Evolutionary conservation across 2,113 vertebrate genomes (phyloP), one percentile per base, ranked within the genome.

Genomic region (Elachura formosa): DNA sequence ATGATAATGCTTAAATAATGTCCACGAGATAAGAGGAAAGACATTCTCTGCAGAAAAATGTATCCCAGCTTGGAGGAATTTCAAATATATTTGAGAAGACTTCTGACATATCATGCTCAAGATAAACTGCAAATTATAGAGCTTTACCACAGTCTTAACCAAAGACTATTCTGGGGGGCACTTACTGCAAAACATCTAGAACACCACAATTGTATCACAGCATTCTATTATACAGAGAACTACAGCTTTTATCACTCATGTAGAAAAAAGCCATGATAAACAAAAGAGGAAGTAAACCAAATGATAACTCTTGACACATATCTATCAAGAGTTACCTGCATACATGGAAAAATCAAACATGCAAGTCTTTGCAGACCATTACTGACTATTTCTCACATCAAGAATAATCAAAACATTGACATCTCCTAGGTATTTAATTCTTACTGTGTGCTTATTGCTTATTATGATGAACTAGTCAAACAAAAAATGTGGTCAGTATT

Each of bases 221-320:
- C 10, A 54, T n/a, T n/a, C 69, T 67, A 82, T 58, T 49, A 56
- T 3, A 38, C 3, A 64, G 36, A 83, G 16, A 3, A 38, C 33
- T 49, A 40, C 41, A 49, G 14, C 29, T 86, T 73, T 92, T 36
- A 90, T 56, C n/a, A 66, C 34, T 25, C 4, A 13, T 2, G 3
- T 13, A 9, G 11, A 33, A 85, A 79, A 87, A 81, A 26, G 18
- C 20, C 5, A 10, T 5, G 7, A 59, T 48, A 85, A 79, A 63
- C 15, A 79, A 82, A 11, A 59, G 19, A 59, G 25, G 29, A 43
- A 51, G 28, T 75, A 62, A 88, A 62, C 4, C 6, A 41, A 61
- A 45, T 0, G 0, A 2, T 29, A 73, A 49, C 5, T 49, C 41
- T 51, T 81, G 29, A 81, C 14, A 84, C 10, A 5, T 18, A 23